A percentile compares a stretch with the other conserved stretches of the same genome.
Evolutionary conservation across 1,140 invertebrate species (phyloP).

Genomic region (Zaprionus gabonicus): DNA sequence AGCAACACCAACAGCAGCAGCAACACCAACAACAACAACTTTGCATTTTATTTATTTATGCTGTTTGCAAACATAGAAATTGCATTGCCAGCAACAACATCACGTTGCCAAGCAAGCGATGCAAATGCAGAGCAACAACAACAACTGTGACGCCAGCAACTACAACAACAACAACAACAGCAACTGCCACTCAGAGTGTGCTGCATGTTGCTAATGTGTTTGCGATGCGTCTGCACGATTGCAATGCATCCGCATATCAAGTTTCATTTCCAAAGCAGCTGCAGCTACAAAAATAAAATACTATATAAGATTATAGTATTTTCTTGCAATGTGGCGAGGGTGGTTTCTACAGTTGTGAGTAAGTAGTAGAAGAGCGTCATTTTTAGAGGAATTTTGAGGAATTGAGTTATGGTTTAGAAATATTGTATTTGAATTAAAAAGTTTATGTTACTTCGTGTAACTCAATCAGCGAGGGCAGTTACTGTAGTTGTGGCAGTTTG

Average conservation of each 20-base stretch:
- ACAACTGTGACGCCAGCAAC: constrained; percentile 14
- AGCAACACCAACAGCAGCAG: constrained; percentile 18
- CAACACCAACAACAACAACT: constrained; percentile 19
- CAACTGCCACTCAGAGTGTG: constrained; percentile 13
- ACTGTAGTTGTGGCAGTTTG: no score
- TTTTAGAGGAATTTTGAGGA: neutral
- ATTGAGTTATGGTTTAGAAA: neutral
- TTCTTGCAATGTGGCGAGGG: neutral
- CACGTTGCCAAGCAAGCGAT: constrained; percentile 14
- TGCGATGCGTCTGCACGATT: constrained; percentile 36
- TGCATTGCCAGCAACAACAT: constrained; percentile 51
- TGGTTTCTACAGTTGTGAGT: neutral
- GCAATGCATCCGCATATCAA: constrained; percentile 26
- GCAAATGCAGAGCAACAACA: constrained; percentile 37
- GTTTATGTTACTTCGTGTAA: no score
- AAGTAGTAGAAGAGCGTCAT: accelerated
- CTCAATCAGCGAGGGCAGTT: no score
- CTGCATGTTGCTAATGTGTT: constrained; percentile 48
- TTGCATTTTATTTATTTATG: constrained; percentile 48
- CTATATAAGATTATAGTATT: neutral
- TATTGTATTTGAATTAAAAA: no score
- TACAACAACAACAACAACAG: neutral
- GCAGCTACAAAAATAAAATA: neutral
- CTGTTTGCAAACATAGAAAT: constrained; percentile 62
- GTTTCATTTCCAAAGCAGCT: neutral